Base-by-base conservation (phyloP, 2,888 invertebrate genomes). In the Stegophylla sp. region DNA sequence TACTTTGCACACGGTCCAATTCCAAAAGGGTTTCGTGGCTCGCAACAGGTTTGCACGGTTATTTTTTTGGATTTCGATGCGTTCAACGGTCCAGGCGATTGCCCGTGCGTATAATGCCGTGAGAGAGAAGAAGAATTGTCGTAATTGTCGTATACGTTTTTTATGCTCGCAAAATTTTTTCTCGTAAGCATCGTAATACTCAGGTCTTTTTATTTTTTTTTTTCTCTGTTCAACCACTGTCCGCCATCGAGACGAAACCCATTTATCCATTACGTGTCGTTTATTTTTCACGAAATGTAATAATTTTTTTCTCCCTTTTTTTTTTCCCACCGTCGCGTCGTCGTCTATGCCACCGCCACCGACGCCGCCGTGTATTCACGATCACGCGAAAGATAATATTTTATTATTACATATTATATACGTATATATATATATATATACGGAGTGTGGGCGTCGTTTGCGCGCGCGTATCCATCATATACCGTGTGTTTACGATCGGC, bases 381-480 rank as follows among this genome's bases (percentile, higher is more conserved):
- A 51, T 51, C 74, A 41, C 74, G 23, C 34, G 13, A 74, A 48
- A 61, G 28, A 48, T 34, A 51, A 17, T 51, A 17, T 34, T n/a
- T 69, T 69, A 45, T 67, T 66, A 66, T 23, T 43, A 63, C 4
- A 69, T 34, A 41, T 51, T 34, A n/a, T n/a, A n/a, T n/a, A n/a
- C 23, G 13, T 9, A n/a, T n/a, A n/a, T n/a, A n/a, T n/a, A n/a
- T n/a, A n/a, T n/a, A n/a, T n/a, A n/a, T 28, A 9, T n/a, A n/a
- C 48, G 48, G 20, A 34, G 20, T n/a, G 63, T 63, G 63, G 74
- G 74, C 74, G 74, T 75, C 63, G 20, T 63, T 69, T 61, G 5
- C 69, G 51, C 51, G 23, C 48, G 51, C 64, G 26, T 48, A 34
- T 51, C 48, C n/a, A n/a, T n/a, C n/a, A n/a, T n/a, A n/a, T 10